A percentile compares a stretch with the other conserved stretches of the same genome.
Evolutionary conservation across 35 echinoderm and acorn worm species (phyloP).

Genomic region (Nesometra sesokonis): DNA sequence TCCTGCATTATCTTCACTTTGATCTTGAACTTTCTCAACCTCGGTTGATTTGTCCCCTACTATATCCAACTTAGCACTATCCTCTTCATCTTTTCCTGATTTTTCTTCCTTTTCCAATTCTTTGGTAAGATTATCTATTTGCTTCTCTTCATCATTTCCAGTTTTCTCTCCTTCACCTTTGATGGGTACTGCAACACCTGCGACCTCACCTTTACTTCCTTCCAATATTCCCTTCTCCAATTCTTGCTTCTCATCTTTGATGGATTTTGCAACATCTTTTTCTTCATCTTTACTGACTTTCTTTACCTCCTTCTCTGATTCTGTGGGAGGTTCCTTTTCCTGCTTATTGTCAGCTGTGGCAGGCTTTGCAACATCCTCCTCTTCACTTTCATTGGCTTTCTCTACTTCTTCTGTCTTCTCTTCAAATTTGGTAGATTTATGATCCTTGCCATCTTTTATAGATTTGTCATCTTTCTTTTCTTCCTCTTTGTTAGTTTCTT

Average conservation of each 20-base stretch:
- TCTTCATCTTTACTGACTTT: not conserved
- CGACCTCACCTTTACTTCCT: not conserved
- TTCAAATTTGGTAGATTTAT: not conserved
- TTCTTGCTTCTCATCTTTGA: not conserved
- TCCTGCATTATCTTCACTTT: not conserved
- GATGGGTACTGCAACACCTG: no score
- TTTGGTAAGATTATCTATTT: no score
- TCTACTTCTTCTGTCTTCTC: not conserved
- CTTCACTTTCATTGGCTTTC: not conserved
- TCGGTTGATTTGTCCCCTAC: not conserved
- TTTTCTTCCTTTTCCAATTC: no score
- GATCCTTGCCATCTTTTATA: not conserved
- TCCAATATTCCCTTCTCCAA: conserved; percentile 1
- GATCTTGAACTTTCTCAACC: not conserved
- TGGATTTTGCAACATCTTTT: not conserved
- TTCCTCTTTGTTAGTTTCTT: not conserved
- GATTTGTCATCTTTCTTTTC: not conserved
- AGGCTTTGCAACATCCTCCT: not conserved
- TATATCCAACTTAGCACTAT: not conserved
- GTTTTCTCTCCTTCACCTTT: no score
- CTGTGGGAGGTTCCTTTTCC: not conserved
- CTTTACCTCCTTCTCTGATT: not conserved
- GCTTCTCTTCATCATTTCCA: no score
- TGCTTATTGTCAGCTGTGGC: not conserved
- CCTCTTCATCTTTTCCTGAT: not conserved